Conservation (phyloP, 2,113 vertebrate species). For the Panurus biarmicus region DNA sequence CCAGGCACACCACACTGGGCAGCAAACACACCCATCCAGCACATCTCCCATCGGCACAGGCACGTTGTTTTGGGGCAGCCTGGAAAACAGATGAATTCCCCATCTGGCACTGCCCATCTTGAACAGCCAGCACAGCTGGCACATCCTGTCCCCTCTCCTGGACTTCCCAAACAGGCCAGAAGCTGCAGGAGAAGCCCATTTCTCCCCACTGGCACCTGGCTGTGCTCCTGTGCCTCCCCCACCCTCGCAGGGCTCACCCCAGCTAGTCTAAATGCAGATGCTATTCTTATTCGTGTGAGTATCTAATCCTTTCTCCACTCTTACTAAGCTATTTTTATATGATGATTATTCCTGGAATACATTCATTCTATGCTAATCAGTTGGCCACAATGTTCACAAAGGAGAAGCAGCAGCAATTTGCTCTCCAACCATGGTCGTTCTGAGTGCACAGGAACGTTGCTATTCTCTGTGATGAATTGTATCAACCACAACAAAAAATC, state of each 20-base stretch:
- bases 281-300: slow-evolving; percentile 69
- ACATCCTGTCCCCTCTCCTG: background rate
- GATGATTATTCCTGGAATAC: slow-evolving; percentile 67
- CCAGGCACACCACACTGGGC: background rate
- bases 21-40: background rate
- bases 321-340: slow-evolving; percentile 71
- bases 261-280: slow-evolving; percentile 50
- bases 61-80: background rate
- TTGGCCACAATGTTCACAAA: slow-evolving; percentile 47
- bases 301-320: slow-evolving; percentile 66
- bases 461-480: slow-evolving; percentile 32
- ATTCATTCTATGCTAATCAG: slow-evolving; percentile 67
- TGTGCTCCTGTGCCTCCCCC: slow-evolving; percentile 33
- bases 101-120: background rate
- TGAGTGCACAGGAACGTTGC: slow-evolving; percentile 26
- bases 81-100: background rate
- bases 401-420: slow-evolving; percentile 61
- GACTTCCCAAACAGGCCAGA: background rate
- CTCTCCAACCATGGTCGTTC: slow-evolving; percentile 30
- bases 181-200: background rate
- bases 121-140: background rate
- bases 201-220: background rate
- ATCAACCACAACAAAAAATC: slow-evolving; percentile 26
- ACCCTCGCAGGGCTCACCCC: slow-evolving; percentile 18
- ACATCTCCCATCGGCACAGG: background rate